Base-by-base conservation (phyloP, 2,888 invertebrate species). In the Calameuta filiformis region DNA sequence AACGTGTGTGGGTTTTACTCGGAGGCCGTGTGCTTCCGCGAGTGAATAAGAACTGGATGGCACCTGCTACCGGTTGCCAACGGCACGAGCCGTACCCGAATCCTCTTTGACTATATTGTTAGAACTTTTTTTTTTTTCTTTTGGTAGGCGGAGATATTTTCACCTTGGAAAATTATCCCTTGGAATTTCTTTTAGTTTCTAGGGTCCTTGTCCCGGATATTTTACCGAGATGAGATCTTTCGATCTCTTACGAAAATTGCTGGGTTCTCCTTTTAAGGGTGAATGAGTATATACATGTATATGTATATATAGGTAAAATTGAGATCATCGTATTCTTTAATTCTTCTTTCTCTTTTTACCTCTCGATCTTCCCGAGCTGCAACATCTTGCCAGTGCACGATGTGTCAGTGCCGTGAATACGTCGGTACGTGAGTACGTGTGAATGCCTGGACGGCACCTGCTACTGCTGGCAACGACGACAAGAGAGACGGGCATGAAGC, bases 381-480 rank as follows among this genome's bases (percentile, higher is more conserved):
- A 56, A 56, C 56, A 23, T 56, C 56, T 56, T 56, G 56, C 56
- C 56, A 23, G 23, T 56, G 56, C 56, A 23, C 23, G 56, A 1
- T 56, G 56, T 56, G 56, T 56, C 56, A 23, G 56, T 56, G 56
- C 56, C 23, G 56, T 23, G 56, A 76, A 73, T 75, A 76, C 80
- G 78, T 77, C 77, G 80, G 80, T 81, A 80, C 81, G 79, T 78
- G 76, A 31, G 85, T 81, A 82, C 78, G 84, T 84, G 83, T 82
- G 83, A 85, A 86, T 86, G 83, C 87, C 83, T 82, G 85, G 83
- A 84, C 83, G 87, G 88, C 90, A 90, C 90, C 90, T 90, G 90
- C 90, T 88, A 86, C 87, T 81, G 82, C 83, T 80, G 82, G 80
- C 71, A 56, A 56, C 56, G 56, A 23, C 56, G 23, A 33, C 33